Base-by-base conservation (phyloP, 1,140 invertebrate genomes). In the Dreissena rostriformis region DNA sequence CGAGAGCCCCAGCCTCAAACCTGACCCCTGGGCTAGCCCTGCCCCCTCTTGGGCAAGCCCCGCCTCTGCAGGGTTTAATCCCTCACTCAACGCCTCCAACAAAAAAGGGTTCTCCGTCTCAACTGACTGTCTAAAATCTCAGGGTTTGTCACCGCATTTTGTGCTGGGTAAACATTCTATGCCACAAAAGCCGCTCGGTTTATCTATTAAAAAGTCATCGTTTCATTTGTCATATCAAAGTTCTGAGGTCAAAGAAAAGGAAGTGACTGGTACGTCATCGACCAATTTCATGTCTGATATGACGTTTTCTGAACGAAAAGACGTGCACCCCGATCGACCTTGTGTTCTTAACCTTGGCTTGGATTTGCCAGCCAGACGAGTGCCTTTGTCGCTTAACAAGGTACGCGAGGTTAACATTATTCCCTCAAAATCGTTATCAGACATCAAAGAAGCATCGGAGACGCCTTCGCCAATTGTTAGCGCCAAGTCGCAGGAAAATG, bases 371-470 rank as follows among this genome's bases (percentile, higher is more conserved):
- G 14, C 74, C n/a, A 24, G 80, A 49, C 24, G 72, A 14, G 15
- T 82, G 63, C 80, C 71, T n/a, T 39, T 52, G 28, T 82, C 72
- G 66, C 39, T 81, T 29, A 72, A 28, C 15, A 72, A 66, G 49
- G 39, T 24, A 11, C 53, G 51, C 14, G 80, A 82, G 22, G 39
- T 26, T 12, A 75, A 29, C 55, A 55, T 82, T 26, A 14, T 53
- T 22, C 26, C 71, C n/a, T 74, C 71, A 28, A 82, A 74, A 29
- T 75, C 80, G 24, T 68, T 82, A 22, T 52, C 80, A 19, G 80
- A 82, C 52, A 82, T 82, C 29, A 75, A 73, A 24, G 80, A 82
- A 73, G 61, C 80, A 39, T 73, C 71, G 17, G 80, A 82, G 68
- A 82, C 80, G 17, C 80, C 80, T n/a, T 82, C 80, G 11, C 80